Conservation (phyloP, 2,888 invertebrate genomes). For the Salpingus planirostris region DNA sequence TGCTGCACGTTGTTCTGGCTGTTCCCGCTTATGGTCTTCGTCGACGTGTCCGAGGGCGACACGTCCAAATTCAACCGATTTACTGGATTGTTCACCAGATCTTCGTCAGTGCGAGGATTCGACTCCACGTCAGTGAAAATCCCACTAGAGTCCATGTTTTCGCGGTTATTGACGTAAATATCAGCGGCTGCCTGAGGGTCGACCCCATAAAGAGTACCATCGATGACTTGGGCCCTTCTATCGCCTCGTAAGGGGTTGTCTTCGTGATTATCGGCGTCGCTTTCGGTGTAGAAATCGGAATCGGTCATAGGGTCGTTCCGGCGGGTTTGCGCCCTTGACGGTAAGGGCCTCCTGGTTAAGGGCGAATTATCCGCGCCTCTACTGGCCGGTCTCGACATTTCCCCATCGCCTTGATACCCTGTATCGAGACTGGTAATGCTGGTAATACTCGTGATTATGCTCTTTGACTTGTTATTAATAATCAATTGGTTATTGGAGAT, state of each 20-base stretch:
- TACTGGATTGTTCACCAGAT: slow-evolving; percentile 22
- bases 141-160: slow-evolving; percentile 87
- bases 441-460: slow-evolving; percentile 81
- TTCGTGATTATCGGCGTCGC: slow-evolving; percentile 79
- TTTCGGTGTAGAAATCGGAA: slow-evolving; percentile 85
- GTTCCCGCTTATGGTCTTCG: slow-evolving; percentile 48
- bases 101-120: slow-evolving; percentile 48
- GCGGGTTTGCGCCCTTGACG: slow-evolving; percentile 46
- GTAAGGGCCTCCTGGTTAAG: slow-evolving; percentile 43
- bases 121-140: slow-evolving; percentile 82
- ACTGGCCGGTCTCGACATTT: slow-evolving; percentile 80
- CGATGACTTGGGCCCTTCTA: slow-evolving; percentile 74
- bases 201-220: slow-evolving; percentile 78
- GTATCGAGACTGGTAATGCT: slow-evolving; percentile 86
- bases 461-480: slow-evolving; percentile 64
- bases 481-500: no score
- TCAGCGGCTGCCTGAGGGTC: slow-evolving; percentile 46
- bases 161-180: slow-evolving; percentile 47
- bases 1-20: slow-evolving; percentile 39
- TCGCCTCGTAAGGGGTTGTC: slow-evolving; percentile 61
- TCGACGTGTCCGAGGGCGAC: slow-evolving; percentile 54
- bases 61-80: slow-evolving; percentile 38
- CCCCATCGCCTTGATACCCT: slow-evolving; percentile 90
- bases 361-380: slow-evolving; percentile 70
- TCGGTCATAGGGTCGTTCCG: slow-evolving; percentile 82